These are phyloP conservation scores for Slavum lentiscoides DNA, from an alignment of 2,888 invertebrate genomes.

Conservation along the genomic window DNA sequence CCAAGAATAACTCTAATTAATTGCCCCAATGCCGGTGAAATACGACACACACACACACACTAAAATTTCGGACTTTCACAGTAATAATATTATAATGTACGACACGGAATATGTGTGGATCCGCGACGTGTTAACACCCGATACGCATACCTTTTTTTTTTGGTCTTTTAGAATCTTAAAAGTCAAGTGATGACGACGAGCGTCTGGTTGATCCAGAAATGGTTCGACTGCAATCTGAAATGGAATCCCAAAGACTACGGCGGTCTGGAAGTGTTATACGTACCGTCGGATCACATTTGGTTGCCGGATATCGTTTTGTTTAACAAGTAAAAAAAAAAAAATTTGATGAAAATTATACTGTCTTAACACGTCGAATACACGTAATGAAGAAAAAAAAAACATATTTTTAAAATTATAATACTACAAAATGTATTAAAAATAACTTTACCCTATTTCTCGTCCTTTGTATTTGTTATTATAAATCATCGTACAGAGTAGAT, in stretches of 20 bases:
- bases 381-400: not conserved
- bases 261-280: slow-evolving; percentile 86
- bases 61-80: too few species aligned
- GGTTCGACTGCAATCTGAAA: slow-evolving; percentile 85
- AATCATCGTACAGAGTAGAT: not conserved
- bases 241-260: slow-evolving; percentile 92
- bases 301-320: slow-evolving; percentile 93
- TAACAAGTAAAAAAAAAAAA: slow-evolving; percentile 71
- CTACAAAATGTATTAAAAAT: not conserved
- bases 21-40: too few species aligned
- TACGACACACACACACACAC: too few species aligned
- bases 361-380: not conserved
- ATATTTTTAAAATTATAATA: not conserved
- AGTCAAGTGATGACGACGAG: slow-evolving; percentile 95
- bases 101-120: too few species aligned
- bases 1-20: too few species aligned
- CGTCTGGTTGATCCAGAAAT: slow-evolving; percentile 93
- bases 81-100: too few species aligned
- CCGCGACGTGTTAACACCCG: too few species aligned
- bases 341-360: not conserved
- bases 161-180: slow-evolving; percentile 69
- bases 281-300: slow-evolving; percentile 97
- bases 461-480: not conserved
- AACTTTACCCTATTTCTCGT: not conserved
- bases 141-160: too few species aligned